A percentile compares a stretch with the other conserved stretches of the same genome.
phyloP scores from a whole-genome alignment of 2,113 vertebrate species.

The Vireo altiloquus region DNA sequence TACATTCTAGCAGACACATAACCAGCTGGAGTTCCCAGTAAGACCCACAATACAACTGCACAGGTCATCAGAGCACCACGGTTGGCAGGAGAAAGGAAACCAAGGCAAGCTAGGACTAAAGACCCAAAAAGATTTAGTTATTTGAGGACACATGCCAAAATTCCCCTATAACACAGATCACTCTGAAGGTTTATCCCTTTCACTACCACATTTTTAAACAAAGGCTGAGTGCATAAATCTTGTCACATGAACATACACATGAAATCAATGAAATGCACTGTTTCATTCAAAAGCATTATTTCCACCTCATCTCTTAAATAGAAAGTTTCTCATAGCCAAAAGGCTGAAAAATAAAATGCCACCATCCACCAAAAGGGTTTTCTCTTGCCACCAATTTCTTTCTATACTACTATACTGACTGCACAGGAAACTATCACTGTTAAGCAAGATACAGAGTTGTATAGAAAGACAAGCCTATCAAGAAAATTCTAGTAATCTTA shows the following conservation, averaged over 20 bases:
- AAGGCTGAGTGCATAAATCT: not conserved
- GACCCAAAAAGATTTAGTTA: not conserved
- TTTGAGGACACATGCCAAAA: not conserved
- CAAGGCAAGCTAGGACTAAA: constrained; percentile 82
- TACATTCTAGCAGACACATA: constrained; percentile 86
- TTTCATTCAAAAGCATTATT: not conserved
- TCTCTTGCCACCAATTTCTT: not conserved
- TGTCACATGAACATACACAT: not conserved
- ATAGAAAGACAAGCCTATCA: not conserved
- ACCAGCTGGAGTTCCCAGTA: constrained; percentile 82
- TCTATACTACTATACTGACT: not conserved
- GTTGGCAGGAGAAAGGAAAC: constrained; percentile 86
- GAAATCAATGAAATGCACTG: not conserved
- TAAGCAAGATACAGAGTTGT: not conserved
- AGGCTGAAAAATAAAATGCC: not conserved
- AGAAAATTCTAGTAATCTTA: not conserved
- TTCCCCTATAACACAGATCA: not conserved
- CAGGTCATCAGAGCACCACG: constrained; percentile 88
- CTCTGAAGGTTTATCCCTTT: not conserved
- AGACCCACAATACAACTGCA: constrained; percentile 85
- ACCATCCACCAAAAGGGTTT: not conserved
- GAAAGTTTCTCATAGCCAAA: not conserved
- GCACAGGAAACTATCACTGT: not conserved
- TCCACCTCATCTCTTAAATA: not conserved
- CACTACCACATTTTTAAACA: not conserved